phyloP scores from a whole-genome alignment of 2,113 vertebrate species.

The Nestor notabilis region DNA sequence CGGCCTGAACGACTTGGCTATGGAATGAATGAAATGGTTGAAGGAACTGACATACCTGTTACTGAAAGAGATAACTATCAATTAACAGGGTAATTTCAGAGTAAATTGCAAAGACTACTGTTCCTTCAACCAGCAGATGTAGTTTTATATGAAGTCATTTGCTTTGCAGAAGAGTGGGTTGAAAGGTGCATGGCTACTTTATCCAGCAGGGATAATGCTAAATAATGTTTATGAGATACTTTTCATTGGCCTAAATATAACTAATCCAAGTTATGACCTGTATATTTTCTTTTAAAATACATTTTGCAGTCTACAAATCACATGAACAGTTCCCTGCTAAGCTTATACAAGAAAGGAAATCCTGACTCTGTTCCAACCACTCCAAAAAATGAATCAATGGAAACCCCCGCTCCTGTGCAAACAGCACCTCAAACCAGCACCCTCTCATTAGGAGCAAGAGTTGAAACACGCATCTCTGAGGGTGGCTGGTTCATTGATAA shows the following conservation, averaged over 20 bases:
- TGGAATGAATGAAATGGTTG: not conserved
- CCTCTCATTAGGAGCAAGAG: not conserved
- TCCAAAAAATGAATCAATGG: slow-evolving; percentile 35
- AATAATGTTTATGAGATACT: not conserved
- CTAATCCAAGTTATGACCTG: not conserved
- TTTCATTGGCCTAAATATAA: not conserved
- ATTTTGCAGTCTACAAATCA: slow-evolving; percentile 83
- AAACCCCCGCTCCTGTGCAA: not conserved
- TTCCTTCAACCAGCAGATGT: not conserved
- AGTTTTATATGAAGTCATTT: not conserved
- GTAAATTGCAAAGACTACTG: not conserved
- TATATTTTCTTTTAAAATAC: not conserved
- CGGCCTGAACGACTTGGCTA: not conserved
- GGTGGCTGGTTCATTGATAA: slow-evolving; percentile 89
- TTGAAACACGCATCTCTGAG: slow-evolving; percentile 54
- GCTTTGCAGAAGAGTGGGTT: not conserved
- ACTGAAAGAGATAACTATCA: not conserved
- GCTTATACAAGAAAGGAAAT: slow-evolving; percentile 87
- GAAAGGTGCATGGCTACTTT: not conserved
- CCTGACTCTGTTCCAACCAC: slow-evolving; percentile 58
- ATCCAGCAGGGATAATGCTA: not conserved
- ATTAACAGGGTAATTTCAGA: not conserved
- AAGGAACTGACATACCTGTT: not conserved
- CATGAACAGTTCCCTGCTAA: slow-evolving; percentile 90
- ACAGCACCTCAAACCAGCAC: not conserved